These are phyloP conservation scores for Peromyscus aztecus DNA, from an alignment of 2,797 vertebrate genomes.

Conservation along the genomic window DNA sequence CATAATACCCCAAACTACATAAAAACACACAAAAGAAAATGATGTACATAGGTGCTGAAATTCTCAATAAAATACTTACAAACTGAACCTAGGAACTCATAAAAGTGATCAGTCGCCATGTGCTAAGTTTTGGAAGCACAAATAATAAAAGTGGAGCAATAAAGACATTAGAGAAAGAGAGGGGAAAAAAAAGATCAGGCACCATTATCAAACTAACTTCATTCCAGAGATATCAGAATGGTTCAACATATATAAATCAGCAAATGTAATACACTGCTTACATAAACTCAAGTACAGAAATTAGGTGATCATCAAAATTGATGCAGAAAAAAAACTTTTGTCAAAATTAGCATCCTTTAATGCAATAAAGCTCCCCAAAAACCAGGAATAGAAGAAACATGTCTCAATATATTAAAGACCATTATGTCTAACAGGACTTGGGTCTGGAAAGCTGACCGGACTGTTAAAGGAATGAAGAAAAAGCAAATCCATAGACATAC, in stretches of 20 bases:
- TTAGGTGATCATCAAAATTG: background rate
- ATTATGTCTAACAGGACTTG: background rate
- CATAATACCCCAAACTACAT: background rate
- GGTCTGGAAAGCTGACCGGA: background rate
- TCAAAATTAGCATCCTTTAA: background rate
- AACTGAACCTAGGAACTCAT: background rate
- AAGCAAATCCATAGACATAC: background rate
- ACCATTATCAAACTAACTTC: background rate
- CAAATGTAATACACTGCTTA: background rate
- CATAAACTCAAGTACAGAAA: background rate
- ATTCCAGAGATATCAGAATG: background rate
- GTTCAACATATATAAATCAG: background rate
- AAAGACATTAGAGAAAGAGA: background rate
- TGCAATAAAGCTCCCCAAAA: background rate
- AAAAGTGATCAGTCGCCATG: background rate
- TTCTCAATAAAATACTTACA: background rate
- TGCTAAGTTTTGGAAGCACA: background rate
- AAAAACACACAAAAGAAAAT: background rate
- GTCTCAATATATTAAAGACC: background rate
- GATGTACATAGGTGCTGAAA: background rate
- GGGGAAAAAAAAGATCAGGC: background rate
- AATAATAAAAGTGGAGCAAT: background rate
- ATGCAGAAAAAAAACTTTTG: background rate
- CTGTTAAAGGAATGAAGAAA: background rate
- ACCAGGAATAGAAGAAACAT: background rate